Conservation (phyloP, 2,888 invertebrate species). For the Acleris holmiana region DNA sequence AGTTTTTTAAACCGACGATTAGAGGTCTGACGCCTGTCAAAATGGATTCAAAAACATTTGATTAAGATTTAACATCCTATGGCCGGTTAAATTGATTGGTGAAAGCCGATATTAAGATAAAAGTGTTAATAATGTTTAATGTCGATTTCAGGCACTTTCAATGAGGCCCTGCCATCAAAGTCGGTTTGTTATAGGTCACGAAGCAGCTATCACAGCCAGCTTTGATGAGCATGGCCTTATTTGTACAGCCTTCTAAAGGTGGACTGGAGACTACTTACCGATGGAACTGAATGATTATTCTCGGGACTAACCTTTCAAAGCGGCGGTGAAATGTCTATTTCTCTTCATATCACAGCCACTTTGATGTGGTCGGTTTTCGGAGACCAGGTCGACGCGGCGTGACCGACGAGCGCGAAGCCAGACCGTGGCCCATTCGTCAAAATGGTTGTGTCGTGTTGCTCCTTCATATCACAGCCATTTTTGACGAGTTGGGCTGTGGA, state of each 20-base stretch:
- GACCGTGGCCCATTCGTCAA: conserved; percentile 87
- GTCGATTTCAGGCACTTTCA: conserved; percentile 46
- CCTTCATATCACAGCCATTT: conserved; percentile 96
- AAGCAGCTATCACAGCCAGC: conserved; percentile 95
- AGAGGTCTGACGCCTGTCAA: too few relatives aligned
- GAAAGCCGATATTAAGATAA: too few relatives aligned
- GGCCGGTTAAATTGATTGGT: too few relatives aligned
- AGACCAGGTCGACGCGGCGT: conserved; percentile 47
- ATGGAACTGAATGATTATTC: conserved; percentile 49
- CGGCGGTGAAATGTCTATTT: conserved; percentile 91
- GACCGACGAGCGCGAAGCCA: conserved; percentile 23
- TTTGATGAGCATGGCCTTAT: conserved; percentile 94
- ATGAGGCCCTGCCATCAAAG: conserved; percentile 89
- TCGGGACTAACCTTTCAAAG: conserved; percentile 91
- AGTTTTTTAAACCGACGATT: too few relatives aligned
- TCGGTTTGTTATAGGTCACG: conserved; percentile 91
- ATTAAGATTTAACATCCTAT: too few relatives aligned
- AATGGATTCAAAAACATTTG: too few relatives aligned
- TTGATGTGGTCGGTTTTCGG: conserved; percentile 93
- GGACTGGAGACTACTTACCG: conserved; percentile 27
- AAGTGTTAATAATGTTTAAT: conserved; percentile 26
- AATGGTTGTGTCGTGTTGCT: conserved; percentile 90
- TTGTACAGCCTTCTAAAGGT: conserved; percentile 46
- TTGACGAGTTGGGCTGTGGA: conserved; percentile 94
- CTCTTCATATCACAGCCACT: conserved; percentile 98